Base-by-base conservation (phyloP, 2,113 vertebrate species). In the Chionodraco myersi region DNA sequence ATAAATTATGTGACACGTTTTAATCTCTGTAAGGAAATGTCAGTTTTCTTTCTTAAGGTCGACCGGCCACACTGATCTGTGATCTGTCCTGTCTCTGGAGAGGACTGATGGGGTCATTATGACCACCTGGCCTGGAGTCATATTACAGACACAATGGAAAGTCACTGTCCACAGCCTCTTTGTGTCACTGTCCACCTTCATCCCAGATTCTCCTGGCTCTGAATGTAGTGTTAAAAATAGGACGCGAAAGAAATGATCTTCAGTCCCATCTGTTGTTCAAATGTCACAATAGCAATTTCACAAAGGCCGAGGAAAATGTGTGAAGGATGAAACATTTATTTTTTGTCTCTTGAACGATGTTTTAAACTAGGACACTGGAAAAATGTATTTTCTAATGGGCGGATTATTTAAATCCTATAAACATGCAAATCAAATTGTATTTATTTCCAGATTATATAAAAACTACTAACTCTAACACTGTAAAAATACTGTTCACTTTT, bases 241-340 rank as follows among this genome's bases (percentile, higher is more conserved):
- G 47, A 14, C 6, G 2, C 8, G n/a, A 51, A 13, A 52, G 15
- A 59, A 76, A 58, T 75, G 14, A n/a, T 72, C 16, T 34, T 12
- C 44, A n/a, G 30, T 64, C 66, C 58, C 44, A 13, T 80, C n/a
- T 56, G 75, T 21, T 5, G 15, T 59, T 48, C 1, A 5, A 8
- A 30, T 59, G 23, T 47, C 75, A 79, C 72, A 67, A 78, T 67
- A 71, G 54, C 10, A 30, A 63, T 76, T 41, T 41, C 36, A 41
- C 77, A 16, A 70, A 77, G 12, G 78, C 80, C 75, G 80, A 89
- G 80, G 58, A 82, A 81, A 67, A 64, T 10, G 2, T 65, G 52
- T 64, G 48, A 58, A 48, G 69, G 56, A 45, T 62, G 18, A 62
- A 48, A 47, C 6, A 1, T 48, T 77, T 63, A 21, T 63, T 75